Evolutionary conservation across 2,113 vertebrate genomes (phyloP).

Genomic region (Psilopsiagon aymara): DNA sequence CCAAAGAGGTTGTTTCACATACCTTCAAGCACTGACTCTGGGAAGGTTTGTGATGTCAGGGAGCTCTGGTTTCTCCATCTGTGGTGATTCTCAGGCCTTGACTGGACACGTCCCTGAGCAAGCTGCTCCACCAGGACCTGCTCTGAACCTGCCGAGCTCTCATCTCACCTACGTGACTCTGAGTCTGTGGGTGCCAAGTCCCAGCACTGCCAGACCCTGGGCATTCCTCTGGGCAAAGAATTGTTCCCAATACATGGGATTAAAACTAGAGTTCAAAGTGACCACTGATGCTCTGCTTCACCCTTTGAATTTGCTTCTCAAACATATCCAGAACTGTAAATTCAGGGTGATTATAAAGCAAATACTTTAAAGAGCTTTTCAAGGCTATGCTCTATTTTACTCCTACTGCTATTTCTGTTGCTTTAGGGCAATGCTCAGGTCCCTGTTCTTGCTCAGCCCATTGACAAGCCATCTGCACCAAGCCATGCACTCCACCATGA

Average conservation of each 20-base stretch:
- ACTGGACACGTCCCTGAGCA: neutral
- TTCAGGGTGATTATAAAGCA: neutral
- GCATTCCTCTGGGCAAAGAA: neutral
- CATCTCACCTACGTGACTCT: neutral
- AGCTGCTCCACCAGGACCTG: neutral
- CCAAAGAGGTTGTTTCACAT: neutral
- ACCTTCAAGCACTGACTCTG: neutral
- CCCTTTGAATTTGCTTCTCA: neutral
- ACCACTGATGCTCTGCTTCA: neutral
- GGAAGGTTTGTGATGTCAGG: neutral
- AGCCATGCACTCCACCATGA: neutral
- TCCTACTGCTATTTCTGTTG: neutral
- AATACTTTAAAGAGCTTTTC: neutral
- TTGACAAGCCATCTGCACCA: neutral
- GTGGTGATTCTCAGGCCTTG: neutral
- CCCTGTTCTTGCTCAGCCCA: neutral
- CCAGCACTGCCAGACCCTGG: too few species aligned
- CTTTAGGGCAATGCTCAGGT: conserved; percentile 30
- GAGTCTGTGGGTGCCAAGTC: neutral
- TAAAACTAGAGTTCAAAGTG: neutral
- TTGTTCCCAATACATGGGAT: neutral
- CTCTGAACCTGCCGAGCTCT: neutral
- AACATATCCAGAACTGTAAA: neutral
- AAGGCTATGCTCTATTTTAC: neutral
- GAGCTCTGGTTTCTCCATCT: neutral